Percentiles rank a stretch among this genome's conserved stretches.
These are phyloP conservation scores for Drosophila malerkotliana DNA, from an alignment of 1,140 invertebrate species.

Conservation along the genomic window DNA sequence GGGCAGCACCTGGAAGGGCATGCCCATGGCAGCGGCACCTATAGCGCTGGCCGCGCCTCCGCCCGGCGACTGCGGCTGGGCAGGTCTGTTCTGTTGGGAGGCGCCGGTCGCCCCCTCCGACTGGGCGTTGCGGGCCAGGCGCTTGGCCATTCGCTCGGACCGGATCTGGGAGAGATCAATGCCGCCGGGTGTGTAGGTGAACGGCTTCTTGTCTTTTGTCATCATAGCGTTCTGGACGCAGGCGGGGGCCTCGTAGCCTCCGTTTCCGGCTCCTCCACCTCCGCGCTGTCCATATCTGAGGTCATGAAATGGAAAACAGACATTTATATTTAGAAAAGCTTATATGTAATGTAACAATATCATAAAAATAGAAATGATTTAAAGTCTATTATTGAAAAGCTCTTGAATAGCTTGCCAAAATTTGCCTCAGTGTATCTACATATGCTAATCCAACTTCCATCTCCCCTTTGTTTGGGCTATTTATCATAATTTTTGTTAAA, in stretches of 20 bases:
- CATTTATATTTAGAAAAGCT: conserved; percentile 11
- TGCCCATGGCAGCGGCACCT: conserved; percentile 85
- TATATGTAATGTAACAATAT: conserved; percentile 1
- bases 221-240: conserved; percentile 97
- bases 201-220: conserved; percentile 97
- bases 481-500: conserved; percentile 66
- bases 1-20: conserved; percentile 89
- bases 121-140: conserved; percentile 86
- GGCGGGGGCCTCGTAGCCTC: conserved; percentile 89
- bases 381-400: too few relatives aligned
- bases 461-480: conserved; percentile 42
- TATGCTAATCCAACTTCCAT: conserved; percentile 59
- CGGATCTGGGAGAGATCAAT: conserved; percentile 95
- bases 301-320: neutral
- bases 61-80: conserved; percentile 75
- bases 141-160: conserved; percentile 94
- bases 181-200: conserved; percentile 96
- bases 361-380: neutral
- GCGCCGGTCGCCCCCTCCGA: conserved; percentile 84
- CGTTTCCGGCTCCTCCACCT: conserved; percentile 64
- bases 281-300: conserved; percentile 75
- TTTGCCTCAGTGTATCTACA: conserved; percentile 27
- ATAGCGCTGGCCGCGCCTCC: conserved; percentile 68
- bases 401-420: neutral
- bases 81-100: conserved; percentile 79